Base-by-base conservation (phyloP, 2,797 vertebrate species). In the Paedocypris micromegethes region DNA sequence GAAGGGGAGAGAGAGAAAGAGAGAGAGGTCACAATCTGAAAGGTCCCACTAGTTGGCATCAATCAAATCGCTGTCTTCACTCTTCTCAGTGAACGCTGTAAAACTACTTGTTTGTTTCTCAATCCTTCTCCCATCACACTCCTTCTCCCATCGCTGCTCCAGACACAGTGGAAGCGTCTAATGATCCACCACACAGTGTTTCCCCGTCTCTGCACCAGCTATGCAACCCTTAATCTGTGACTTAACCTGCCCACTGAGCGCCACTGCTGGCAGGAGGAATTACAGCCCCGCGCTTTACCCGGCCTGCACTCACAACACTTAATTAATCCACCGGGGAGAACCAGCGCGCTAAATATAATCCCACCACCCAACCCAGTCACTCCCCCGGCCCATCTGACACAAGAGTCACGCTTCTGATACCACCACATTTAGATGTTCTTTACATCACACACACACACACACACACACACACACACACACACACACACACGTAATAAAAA, bases 301-400 rank as follows among this genome's bases (percentile, higher is more conserved):
- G 77, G 79, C 40, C 77, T 60, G 66, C 57, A 65, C 60, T 77
- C 74, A 61, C 66, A 78, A 69, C 57, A 76, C 72, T 78, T 82
- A 82, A 82, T 80, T 79, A 82, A 82, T 79, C 75, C 81, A 77
- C 74, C 58, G 68, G 81, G 77, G 81, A 79, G 59, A 49, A 69
- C 51, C 56, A 67, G 74, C 72, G 66, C 59, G 67, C 78, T 75
- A 73, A 75, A 74, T 75, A 70, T 76, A 78, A 77, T 79, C 74
- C 74, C 77, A 74, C 62, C n/a, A n/a, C 53, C 57, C 4, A 69
- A 72, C 72, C 65, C 56, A 3, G 43, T 43, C 51, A 42, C 56
- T 60, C 54, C 55, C 55, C 23, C 51, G 55, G 49, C 38, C 42
- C 52, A 48, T 75, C 66, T 66, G 57, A 69, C 42, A 59, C 50